phyloP scores from a whole-genome alignment of 1,140 invertebrate genomes.

The Hestina assimilis region DNA sequence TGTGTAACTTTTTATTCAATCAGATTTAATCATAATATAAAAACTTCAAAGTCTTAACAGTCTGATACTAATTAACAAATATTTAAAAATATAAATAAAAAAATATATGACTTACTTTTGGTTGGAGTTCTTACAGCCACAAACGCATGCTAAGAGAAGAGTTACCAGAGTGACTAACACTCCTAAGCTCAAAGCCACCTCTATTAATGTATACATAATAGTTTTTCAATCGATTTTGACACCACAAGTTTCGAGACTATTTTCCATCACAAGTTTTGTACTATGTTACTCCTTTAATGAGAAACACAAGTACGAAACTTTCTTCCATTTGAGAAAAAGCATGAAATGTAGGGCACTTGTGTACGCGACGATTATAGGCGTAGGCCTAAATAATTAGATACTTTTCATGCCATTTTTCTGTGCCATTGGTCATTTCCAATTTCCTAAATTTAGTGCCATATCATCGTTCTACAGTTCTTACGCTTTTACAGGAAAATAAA shows the following conservation, averaged over 20 bases:
- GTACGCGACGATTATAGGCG: slow-evolving; percentile 17
- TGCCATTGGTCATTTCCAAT: not conserved
- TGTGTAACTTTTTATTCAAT: too few relatives aligned
- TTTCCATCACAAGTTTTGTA: slow-evolving; percentile 45
- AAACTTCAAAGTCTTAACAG: too few relatives aligned
- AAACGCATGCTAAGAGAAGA: slow-evolving; percentile 66
- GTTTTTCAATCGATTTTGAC: slow-evolving; percentile 46
- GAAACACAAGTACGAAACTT: slow-evolving; percentile 52
- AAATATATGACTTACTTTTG: slow-evolving; percentile 68
- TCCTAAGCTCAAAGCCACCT: slow-evolving; percentile 64
- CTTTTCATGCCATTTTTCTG: not conserved
- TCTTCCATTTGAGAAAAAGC: slow-evolving; percentile 68
- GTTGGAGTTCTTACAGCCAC: slow-evolving; percentile 74
- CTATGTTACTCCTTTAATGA: slow-evolving; percentile 64
- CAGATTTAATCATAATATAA: too few relatives aligned
- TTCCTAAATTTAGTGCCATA: not conserved
- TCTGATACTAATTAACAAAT: too few relatives aligned
- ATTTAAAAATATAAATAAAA: not conserved
- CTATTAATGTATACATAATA: slow-evolving; percentile 69
- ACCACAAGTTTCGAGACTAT: slow-evolving; percentile 23
- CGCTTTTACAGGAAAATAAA: not conserved
- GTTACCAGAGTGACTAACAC: slow-evolving; percentile 64
- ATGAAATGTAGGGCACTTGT: slow-evolving; percentile 63
- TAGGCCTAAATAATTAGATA: slow-evolving; percentile 1
- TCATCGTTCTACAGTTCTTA: not conserved